Percentiles rank a stretch among this genome's conserved stretches.
Evolutionary conservation across 2,113 vertebrate genomes (phyloP).

Genomic region (Neofelis nebulosa): DNA sequence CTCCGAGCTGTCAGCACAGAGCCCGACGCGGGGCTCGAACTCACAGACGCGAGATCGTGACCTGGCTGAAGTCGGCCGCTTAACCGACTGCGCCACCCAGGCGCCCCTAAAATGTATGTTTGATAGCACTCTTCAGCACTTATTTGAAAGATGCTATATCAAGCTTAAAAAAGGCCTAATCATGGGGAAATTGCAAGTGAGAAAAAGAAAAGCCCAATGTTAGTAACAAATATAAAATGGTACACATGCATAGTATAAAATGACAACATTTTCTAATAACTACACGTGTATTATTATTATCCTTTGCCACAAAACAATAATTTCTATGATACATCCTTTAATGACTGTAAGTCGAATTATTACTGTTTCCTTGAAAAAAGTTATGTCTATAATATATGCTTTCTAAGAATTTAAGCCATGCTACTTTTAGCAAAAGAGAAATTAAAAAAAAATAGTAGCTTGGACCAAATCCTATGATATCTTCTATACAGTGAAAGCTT

Average conservation of each 20-base stretch:
- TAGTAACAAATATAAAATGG: not conserved
- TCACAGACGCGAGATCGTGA: too few species aligned
- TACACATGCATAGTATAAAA: not conserved
- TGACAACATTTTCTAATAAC: not conserved
- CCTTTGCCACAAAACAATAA: not conserved
- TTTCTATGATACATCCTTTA: not conserved
- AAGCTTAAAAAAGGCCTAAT: not conserved
- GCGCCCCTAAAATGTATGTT: not conserved
- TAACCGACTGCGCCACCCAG: too few species aligned
- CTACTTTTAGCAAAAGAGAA: conserved; percentile 61
- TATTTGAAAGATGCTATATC: not conserved
- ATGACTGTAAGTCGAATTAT: not conserved
- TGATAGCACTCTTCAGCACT: not conserved
- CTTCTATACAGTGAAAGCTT: conserved; percentile 72
- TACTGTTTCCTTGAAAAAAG: not conserved
- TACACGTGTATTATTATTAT: not conserved
- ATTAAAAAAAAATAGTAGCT: conserved; percentile 66
- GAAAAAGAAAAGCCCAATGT: not conserved
- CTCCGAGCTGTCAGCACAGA: too few species aligned
- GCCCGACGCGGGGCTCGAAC: too few species aligned
- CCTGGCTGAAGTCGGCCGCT: too few species aligned
- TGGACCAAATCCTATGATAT: conserved; percentile 65
- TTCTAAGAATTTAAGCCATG: conserved; percentile 72
- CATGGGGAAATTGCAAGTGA: not conserved
- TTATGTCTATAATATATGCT: conserved; percentile 45